A percentile compares a stretch with the other conserved stretches of the same genome.
Conservation (phyloP, 2,888 invertebrate genomes). For the Leptogaster cylindrica region DNA sequence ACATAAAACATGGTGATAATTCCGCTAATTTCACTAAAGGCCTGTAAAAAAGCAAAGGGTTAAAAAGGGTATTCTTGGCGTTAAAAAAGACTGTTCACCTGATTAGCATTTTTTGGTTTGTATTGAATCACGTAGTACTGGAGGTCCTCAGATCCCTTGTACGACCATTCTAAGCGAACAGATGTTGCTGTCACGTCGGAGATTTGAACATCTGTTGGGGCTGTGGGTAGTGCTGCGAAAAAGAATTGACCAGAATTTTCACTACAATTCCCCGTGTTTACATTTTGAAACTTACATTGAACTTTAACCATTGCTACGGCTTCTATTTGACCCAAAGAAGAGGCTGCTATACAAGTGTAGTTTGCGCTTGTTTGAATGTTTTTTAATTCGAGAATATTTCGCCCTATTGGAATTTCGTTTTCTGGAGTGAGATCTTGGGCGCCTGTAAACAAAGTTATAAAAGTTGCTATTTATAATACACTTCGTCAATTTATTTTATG, state of each 20-base stretch:
- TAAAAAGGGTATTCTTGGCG: conserved; percentile 3
- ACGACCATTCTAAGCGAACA: conserved; percentile 91
- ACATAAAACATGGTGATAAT: conserved; percentile 93
- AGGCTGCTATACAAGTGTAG: conserved; percentile 96
- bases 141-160: conserved; percentile 86
- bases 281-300: conserved; percentile 76
- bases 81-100: conserved; percentile 60
- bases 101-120: conserved; percentile 91
- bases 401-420: conserved; percentile 83
- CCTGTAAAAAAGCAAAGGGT: conserved; percentile 63
- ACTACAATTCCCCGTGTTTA: too few species aligned
- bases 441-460: too few species aligned
- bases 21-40: conserved; percentile 90
- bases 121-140: conserved; percentile 96
- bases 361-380: conserved; percentile 92
- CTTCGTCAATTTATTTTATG: too few species aligned
- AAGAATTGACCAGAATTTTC: neutral
- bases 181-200: conserved; percentile 94
- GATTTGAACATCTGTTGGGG: conserved; percentile 87
- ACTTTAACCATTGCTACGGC: conserved; percentile 89
- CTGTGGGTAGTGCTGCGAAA: conserved; percentile 82
- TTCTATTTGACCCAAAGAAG: conserved; percentile 91
- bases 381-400: conserved; percentile 84
- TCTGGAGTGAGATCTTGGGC: conserved; percentile 86
- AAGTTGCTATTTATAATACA: too few species aligned